These are phyloP conservation scores for Perca schrenkii DNA, from an alignment of 2,113 vertebrate species.

Conservation along the genomic window DNA sequence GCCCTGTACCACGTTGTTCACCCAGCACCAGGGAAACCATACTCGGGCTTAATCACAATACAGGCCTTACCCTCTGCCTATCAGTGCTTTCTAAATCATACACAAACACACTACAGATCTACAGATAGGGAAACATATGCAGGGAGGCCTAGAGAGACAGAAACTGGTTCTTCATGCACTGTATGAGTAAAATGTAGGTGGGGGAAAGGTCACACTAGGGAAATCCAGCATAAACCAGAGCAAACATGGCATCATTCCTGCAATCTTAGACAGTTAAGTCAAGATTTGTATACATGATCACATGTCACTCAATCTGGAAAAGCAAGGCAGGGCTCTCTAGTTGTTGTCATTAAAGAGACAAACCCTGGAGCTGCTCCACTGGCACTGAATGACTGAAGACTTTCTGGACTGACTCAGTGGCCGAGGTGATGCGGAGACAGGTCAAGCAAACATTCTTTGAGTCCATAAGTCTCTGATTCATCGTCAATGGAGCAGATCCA, in stretches of 20 bases:
- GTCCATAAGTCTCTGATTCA: slow-evolving; percentile 67
- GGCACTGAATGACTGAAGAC: slow-evolving; percentile 60
- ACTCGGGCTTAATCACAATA: slow-evolving; percentile 48
- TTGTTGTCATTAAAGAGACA: slow-evolving; percentile 55
- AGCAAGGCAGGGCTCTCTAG: slow-evolving; percentile 35
- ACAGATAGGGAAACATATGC: slow-evolving; percentile 50
- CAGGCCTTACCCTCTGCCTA: slow-evolving; percentile 26
- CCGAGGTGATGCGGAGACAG: slow-evolving; percentile 53
- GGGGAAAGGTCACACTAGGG: slow-evolving; percentile 8
- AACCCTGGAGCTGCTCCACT: slow-evolving; percentile 57
- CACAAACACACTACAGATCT: slow-evolving; percentile 60
- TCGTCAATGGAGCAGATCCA: slow-evolving; percentile 60
- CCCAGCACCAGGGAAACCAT: slow-evolving; percentile 31
- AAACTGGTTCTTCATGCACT: slow-evolving; percentile 11
- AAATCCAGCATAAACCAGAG: slow-evolving; percentile 40
- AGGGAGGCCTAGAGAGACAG: slow-evolving; percentile 22
- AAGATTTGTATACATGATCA: slow-evolving; percentile 42
- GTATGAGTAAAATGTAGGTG: neutral
- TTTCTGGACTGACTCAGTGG: slow-evolving; percentile 42
- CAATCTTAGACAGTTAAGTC: slow-evolving; percentile 42
- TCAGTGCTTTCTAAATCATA: slow-evolving; percentile 49
- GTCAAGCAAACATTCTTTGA: slow-evolving; percentile 73
- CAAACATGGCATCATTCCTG: slow-evolving; percentile 33
- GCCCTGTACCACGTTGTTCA: slow-evolving; percentile 55
- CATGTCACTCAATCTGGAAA: slow-evolving; percentile 59